Evolutionary conservation across 2,113 vertebrate genomes (phyloP).

Genomic region (Caretta caretta): DNA sequence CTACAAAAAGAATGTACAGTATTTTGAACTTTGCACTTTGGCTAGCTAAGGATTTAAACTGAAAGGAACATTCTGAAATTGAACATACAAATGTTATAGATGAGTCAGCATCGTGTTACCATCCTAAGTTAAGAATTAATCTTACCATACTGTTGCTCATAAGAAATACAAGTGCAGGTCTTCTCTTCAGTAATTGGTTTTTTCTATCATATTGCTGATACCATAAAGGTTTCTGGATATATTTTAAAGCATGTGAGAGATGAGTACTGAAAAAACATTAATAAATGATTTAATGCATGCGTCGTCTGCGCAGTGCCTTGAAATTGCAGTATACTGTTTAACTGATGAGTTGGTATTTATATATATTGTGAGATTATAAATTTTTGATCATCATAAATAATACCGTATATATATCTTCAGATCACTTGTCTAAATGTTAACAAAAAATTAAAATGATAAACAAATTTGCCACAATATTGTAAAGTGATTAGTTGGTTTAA

Average conservation of each 20-base stretch:
- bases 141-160: background rate
- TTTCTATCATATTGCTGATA: background rate
- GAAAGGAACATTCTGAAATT: background rate
- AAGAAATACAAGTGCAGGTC: rapidly evolving
- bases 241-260: background rate
- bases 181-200: background rate
- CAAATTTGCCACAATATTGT: background rate
- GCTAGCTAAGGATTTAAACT: background rate
- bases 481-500: background rate
- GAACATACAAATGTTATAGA: background rate
- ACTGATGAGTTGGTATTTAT: rapidly evolving
- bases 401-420: rapidly evolving
- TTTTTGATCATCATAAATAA: rapidly evolving
- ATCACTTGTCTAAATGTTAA: background rate
- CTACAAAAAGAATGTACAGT: background rate
- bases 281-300: background rate
- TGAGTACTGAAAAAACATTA: rapidly evolving
- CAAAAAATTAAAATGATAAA: background rate
- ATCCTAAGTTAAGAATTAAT: background rate
- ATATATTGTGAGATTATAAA: background rate
- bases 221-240: rapidly evolving
- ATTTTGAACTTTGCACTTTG: background rate
- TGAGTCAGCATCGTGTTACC: background rate
- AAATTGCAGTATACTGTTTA: background rate
- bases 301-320: rapidly evolving